Percentiles rank a stretch among this genome's conserved stretches.
These are phyloP conservation scores for Rhopilema esculentum DNA, from an alignment of 30 jellyfish, hydroid and myxozoan species.

Conservation along the genomic window DNA sequence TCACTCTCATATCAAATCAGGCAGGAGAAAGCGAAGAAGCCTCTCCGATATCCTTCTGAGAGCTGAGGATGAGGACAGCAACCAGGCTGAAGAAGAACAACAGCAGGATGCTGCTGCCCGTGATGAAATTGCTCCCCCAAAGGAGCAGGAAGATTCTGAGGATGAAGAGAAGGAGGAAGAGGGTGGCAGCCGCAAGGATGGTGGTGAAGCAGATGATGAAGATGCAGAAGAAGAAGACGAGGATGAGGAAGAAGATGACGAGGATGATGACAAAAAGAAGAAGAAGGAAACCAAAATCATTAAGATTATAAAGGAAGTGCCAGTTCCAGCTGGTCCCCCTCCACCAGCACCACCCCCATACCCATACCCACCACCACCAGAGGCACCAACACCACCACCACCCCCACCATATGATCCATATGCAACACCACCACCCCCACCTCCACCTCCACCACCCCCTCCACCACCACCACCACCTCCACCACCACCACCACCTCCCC, in stretches of 20 bases:
- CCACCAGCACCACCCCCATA: constrained; percentile 57
- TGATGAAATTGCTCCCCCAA: constrained; percentile 46
- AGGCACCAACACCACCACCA: constrained; percentile 74
- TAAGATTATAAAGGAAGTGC: constrained; percentile 5
- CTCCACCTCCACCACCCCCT: constrained; percentile 85
- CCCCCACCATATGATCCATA: constrained; percentile 41
- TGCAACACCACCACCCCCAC: constrained; percentile 81
- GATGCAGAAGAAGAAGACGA: constrained; percentile 51
- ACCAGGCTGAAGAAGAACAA: constrained; percentile 56
- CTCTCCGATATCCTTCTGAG: constrained; percentile 45
- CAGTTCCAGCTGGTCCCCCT: constrained; percentile 55
- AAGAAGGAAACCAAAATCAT: constrained; percentile 43
- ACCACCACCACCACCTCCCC: constrained; percentile 73
- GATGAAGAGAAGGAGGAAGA: constrained; percentile 51
- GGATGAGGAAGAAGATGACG: constrained; percentile 65
- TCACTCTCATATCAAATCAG: constrained; percentile 84
- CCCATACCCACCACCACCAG: constrained; percentile 67
- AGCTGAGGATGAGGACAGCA: constrained; percentile 46
- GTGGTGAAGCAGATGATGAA: constrained; percentile 30
- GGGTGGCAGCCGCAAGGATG: constrained; percentile 38
- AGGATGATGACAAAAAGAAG: constrained; percentile 59
- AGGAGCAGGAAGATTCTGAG: constrained; percentile 27
- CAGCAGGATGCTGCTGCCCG: constrained; percentile 65
- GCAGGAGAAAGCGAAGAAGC: constrained; percentile 73
- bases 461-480: constrained; percentile 70